Conservation (phyloP, 2,113 vertebrate species). For the Tyto alba region DNA sequence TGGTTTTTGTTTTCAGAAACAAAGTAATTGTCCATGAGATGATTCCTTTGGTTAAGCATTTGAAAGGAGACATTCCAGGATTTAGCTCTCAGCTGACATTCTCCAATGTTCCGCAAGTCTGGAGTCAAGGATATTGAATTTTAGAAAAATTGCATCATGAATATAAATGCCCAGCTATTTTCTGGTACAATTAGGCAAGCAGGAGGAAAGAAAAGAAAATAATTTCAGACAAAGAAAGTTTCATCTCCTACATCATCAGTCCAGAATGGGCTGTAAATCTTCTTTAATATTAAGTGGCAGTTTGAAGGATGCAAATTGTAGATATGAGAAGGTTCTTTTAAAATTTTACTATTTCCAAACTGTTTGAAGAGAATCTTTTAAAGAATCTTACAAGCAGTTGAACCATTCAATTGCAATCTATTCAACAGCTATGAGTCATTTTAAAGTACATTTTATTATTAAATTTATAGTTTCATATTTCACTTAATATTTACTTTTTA, state of each 20-base stretch:
- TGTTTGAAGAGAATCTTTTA: fast-evolving
- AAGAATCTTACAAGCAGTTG: neutral
- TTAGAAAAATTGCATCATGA: neutral
- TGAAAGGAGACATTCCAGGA: neutral
- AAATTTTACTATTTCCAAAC: neutral
- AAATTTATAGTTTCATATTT: too few species aligned
- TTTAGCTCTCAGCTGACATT: neutral
- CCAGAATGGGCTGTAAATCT: neutral
- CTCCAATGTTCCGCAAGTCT: neutral
- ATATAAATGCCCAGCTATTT: neutral
- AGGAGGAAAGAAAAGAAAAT: neutral
- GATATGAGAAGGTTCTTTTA: neutral
- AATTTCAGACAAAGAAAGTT: neutral
- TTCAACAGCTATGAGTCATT: neutral
- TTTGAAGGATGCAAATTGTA: neutral
- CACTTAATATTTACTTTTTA: too few species aligned
- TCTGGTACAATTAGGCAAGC: neutral
- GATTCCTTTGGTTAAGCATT: neutral
- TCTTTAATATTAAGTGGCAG: neutral
- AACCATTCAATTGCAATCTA: neutral
- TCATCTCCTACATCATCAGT: neutral
- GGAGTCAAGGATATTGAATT: neutral
- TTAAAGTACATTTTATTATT: neutral
- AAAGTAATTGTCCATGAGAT: neutral
- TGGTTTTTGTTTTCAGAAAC: neutral